Conservation (phyloP, 2,888 invertebrate genomes). For the Caenorhabditis sp. region DNA sequence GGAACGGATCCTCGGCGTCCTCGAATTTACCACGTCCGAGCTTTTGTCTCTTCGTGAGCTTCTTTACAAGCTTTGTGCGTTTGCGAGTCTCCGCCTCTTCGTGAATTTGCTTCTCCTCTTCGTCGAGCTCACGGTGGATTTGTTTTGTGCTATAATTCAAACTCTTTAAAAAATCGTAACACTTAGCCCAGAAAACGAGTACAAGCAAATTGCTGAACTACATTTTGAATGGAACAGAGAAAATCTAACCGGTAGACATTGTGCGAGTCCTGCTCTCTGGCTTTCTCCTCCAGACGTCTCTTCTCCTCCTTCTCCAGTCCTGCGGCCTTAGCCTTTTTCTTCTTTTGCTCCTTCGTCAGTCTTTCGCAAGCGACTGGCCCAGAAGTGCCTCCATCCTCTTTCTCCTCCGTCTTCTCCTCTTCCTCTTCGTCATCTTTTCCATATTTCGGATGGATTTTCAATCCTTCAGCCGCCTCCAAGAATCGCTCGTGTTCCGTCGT, state of each 20-base stretch:
- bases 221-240: not conserved
- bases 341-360: conserved; percentile 53
- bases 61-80: conserved; percentile 43
- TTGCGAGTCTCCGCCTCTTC: conserved; percentile 30
- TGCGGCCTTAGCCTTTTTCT: conserved; percentile 49
- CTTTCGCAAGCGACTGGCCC: conserved; percentile 26
- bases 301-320: conserved; percentile 52
- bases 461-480: conserved; percentile 59
- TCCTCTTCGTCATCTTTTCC: conserved; percentile 29
- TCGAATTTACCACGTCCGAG: conserved; percentile 61
- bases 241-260: conserved; percentile 45
- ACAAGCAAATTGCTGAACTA: too few relatives aligned
- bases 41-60: conserved; percentile 33
- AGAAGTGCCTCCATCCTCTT: conserved; percentile 1
- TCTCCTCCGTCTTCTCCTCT: conserved; percentile 6
- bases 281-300: conserved; percentile 43
- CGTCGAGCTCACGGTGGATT: conserved; percentile 59
- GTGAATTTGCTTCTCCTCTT: conserved; percentile 48
- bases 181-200: not conserved
- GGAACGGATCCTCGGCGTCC: conserved; percentile 63
- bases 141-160: conserved; percentile 56
- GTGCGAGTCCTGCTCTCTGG: conserved; percentile 45
- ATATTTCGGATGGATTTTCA: conserved; percentile 54
- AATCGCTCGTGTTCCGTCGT: conserved; percentile 51
- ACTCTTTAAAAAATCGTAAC: not conserved